Conservation (phyloP, 2,888 invertebrate genomes). For the Ephialtes manifestator region DNA sequence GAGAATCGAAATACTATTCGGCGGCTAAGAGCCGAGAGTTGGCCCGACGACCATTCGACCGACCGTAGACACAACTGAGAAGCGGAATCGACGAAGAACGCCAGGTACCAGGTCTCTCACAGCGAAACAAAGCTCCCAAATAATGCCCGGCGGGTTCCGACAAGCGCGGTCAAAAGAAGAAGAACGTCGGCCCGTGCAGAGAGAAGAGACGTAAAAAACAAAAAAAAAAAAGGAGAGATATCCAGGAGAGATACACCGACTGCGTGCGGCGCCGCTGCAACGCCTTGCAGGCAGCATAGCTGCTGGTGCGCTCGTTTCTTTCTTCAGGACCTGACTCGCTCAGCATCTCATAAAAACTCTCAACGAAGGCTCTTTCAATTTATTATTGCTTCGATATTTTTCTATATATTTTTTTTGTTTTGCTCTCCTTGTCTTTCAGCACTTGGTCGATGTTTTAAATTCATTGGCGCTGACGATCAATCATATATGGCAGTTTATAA, state of each 20-base stretch:
- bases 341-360: constrained; percentile 11
- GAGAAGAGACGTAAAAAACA: constrained; percentile 36
- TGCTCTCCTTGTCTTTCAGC: neutral
- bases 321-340: neutral
- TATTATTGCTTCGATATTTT: constrained; percentile 22
- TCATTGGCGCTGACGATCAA: too few species aligned
- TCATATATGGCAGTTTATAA: too few species aligned
- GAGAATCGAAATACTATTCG: constrained; percentile 5
- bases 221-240: constrained; percentile 43
- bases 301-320: constrained; percentile 40
- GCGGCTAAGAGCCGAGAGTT: neutral
- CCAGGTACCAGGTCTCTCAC: constrained; percentile 8
- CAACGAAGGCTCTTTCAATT: constrained; percentile 40
- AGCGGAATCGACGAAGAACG: constrained; percentile 29
- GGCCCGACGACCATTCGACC: constrained; percentile 15
- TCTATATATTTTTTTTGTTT: neutral
- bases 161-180: constrained; percentile 43
- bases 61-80: constrained; percentile 12
- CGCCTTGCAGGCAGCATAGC: constrained; percentile 35
- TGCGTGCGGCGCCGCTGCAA: constrained; percentile 46
- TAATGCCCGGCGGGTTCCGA: constrained; percentile 57
- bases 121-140: constrained; percentile 63
- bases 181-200: constrained; percentile 15
- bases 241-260: constrained; percentile 55
- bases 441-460: too few species aligned